Base-by-base conservation (phyloP, 1,140 invertebrate species). In the Antheraea pernyi region DNA sequence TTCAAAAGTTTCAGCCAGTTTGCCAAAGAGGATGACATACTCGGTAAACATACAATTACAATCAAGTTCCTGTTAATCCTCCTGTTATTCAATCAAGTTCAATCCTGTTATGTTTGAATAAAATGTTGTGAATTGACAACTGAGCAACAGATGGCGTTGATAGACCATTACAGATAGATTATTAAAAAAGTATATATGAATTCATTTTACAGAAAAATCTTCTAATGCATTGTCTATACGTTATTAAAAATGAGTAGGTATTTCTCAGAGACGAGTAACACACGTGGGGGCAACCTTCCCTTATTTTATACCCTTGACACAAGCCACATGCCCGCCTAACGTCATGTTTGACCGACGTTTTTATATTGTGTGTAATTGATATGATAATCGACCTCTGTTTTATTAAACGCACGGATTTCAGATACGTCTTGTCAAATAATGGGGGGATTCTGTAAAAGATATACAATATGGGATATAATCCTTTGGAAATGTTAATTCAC, bases 311-410 rank as follows among this genome's bases (percentile, higher is more conserved):
- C 30, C 63, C 66, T 58, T 74, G 77, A 81, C 71, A 77, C 59
- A 69, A 81, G 73, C 78, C 78, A 80, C 72, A 75, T 75, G 73
- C 22, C 66, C 59, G 22, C 19, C 9, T 66, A 18, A 42, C 53
- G 71, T 70, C 70, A 70, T 19, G 67, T 69, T 69, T 63, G 73
- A 70, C 73, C 69, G 72, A 66, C 73, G 59, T 69, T 61, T 67
- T 67, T 64, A 71, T 68, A 67, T 61, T 68, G 65, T 73, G 59
- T 74, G 81, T 80, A 84, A 83, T 75, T 70, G 83, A 84, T 81
- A 83, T 77, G 48, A 78, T 80, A 84, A 84, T 81, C 81, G 73
- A 71, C 74, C 76, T 76, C 75, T 80, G 78, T 81, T 78, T 36
- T 73, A 67, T 67, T 72, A 71, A 70, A 68, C 64, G 65, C 65